phyloP scores from a whole-genome alignment of 2,888 invertebrate species.

The Seira ritae region DNA sequence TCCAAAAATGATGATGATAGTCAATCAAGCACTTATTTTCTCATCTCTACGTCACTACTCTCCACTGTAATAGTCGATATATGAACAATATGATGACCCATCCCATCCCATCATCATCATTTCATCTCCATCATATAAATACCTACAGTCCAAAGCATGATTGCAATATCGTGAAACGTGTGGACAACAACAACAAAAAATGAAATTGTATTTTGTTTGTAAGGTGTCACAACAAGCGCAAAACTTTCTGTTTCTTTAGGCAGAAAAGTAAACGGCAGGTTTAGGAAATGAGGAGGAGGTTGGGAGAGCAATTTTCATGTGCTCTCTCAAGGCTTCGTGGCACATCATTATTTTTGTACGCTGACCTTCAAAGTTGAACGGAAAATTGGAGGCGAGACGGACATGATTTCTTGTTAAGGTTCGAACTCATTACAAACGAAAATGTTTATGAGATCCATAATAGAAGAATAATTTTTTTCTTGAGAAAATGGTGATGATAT shows the following conservation, averaged over 20 bases:
- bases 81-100: too few relatives aligned
- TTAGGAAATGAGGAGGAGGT: background rate
- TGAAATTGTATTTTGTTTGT: too few relatives aligned
- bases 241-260: background rate
- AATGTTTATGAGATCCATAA: background rate
- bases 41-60: too few relatives aligned
- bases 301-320: background rate
- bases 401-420: conserved; percentile 2
- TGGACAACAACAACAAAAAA: too few relatives aligned
- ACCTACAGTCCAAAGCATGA: too few relatives aligned
- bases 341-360: background rate
- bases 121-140: too few relatives aligned
- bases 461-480: background rate
- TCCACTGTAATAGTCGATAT: too few relatives aligned
- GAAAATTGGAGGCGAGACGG: conserved; percentile 23
- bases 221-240: too few relatives aligned
- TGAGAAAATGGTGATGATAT: background rate
- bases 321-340: background rate
- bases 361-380: background rate
- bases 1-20: too few relatives aligned
- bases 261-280: background rate
- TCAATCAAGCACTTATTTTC: too few relatives aligned
- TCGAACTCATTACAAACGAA: background rate
- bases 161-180: too few relatives aligned
- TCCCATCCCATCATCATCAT: too few relatives aligned